Base-by-base conservation (phyloP, 2,113 vertebrate species). In the Albula goreensis region DNA sequence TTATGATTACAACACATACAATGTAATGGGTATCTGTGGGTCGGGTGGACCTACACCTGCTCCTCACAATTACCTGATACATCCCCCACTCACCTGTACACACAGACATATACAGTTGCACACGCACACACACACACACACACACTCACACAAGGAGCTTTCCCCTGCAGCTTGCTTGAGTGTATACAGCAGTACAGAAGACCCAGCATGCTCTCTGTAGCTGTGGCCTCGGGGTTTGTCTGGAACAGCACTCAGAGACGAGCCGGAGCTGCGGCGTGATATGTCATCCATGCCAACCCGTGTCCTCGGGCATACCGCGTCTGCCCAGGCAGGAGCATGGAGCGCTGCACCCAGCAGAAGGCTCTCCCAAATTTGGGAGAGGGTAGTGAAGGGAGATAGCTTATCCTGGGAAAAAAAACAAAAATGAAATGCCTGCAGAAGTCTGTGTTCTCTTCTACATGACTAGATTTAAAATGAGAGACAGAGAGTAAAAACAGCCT, bases 241-340 rank as follows among this genome's bases (percentile, higher is more conserved):
- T 83, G 53, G 81, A 83, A 60, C 41, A 60, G 80, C 56, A 22
- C 41, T 57, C 51, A 82, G 19, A 83, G n/a, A 57, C 2, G 80
- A 1, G 12, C 11, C 81, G 48, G 25, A 83, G n/a, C 53, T 25
- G 52, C 52, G 41, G 15, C 12, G 57, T 83, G 3, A 53, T 63
- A 31, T 57, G 52, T 57, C 81, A 63, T 52, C 53, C 17, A 48
- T 17, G 52, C 81, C 12, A 82, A 11, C 10, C 22, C 13, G n/a
- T 81, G 2, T 52, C 19, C 80, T 52, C 80, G 10, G 80, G 50
- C 80, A 17, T 2, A 17, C 25, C 1, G 8, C n/a, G 1, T 74
- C 19, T 8, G 25, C n/a, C 70, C 1, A n/a, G 31, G n/a, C n/a
- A 31, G 22, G 17, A 31, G 70, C 70, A 9, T 3, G 22, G 63